Conservation (phyloP, 1,140 invertebrate species). For the Hermetia illucens region DNA sequence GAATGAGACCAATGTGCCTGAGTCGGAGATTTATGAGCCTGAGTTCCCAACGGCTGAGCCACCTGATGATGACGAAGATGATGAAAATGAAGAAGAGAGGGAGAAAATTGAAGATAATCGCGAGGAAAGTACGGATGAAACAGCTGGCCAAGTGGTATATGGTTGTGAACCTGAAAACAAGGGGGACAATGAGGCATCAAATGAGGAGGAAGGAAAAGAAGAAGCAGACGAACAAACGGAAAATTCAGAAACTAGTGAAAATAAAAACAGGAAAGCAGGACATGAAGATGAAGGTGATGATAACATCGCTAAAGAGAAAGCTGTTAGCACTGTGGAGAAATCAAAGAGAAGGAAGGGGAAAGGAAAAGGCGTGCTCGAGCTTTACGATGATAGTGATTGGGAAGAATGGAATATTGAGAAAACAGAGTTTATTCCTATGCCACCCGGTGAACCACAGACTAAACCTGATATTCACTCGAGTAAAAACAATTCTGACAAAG, state of each 20-base stretch:
- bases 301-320: constrained; percentile 2
- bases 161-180: too few species aligned
- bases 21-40: constrained; percentile 21
- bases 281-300: constrained; percentile 2
- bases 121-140: constrained; percentile 4
- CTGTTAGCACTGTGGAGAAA: constrained; percentile 10
- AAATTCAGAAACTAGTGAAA: background rate
- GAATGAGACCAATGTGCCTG: background rate
- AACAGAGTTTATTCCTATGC: too few species aligned
- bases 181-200: background rate
- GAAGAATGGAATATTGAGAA: constrained; percentile 27
- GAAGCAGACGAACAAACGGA: background rate
- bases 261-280: constrained; percentile 1
- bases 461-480: too few species aligned
- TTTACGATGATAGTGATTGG: constrained; percentile 31
- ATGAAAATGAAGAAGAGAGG: constrained; percentile 5
- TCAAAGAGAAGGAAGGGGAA: constrained; percentile 8
- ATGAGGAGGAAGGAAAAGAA: background rate
- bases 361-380: constrained; percentile 22
- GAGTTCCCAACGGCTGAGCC: constrained; percentile 24
- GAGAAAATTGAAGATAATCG: constrained; percentile 6
- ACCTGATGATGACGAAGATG: constrained; percentile 12
- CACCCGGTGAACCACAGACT: too few species aligned
- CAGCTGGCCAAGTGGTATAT: too few species aligned
- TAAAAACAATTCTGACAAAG: too few species aligned